Evolutionary conservation across 2,888 invertebrate genomes (phyloP), one percentile per base, ranked within the genome.

Genomic region (Labia minor): DNA sequence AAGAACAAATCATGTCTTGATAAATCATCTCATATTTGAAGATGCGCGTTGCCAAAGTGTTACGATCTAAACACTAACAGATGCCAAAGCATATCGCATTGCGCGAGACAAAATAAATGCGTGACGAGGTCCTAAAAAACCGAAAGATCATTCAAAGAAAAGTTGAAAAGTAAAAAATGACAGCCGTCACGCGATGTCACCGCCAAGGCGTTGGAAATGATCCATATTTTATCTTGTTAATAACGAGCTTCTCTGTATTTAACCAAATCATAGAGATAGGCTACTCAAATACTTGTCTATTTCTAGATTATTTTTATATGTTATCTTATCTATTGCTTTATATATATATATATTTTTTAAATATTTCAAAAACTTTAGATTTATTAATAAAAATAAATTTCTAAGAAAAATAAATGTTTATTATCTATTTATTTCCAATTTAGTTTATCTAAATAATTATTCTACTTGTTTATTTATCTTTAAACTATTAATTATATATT

Each of bases 181-280:
- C 49, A 49, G 14, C 2, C 49, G 49, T 49, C 49, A 49, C 49
- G 49, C n/a, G 14, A 11, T 49, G 49, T 49, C 49, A 49, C 49
- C 49, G 49, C 49, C 49, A 49, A 49, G n/a, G 26, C 14, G 49
- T 49, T 49, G 49, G 49, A 49, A 49, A 49, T 49, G 49, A 49
- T 49, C 49, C 49, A 49, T 49, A 49, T 49, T 49, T 49, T 49
- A 49, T 49, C 49, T 49, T 49, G 49, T 49, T 49, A 49, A 49
- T 49, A 49, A 49, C 49, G n/a, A 14, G 14, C 14, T 49, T 11
- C 49, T 49, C 49, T 49, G 49, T 49, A 49, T 49, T 49, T 49
- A 4, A 16, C 49, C 49, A 16, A 49, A 16, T 14, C 49, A 16
- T 4, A 49, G 2, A 14, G 49, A 49, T 26, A 6, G 26, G 4